Conservation (phyloP, 23 tunicate species). For the Corella eumyota region DNA sequence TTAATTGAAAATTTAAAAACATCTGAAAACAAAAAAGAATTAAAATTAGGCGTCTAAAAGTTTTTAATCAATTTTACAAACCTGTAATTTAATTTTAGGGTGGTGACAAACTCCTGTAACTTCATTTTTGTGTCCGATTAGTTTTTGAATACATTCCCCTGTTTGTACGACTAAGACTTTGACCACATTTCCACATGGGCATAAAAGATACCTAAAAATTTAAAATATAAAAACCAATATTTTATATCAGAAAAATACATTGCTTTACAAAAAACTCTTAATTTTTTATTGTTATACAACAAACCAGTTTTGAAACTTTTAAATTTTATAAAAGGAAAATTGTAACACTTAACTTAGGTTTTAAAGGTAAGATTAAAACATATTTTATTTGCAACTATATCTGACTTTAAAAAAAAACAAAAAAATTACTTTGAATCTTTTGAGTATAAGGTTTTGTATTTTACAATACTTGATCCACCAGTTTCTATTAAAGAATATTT, state of each 20-base stretch:
- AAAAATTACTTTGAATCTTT: slow-evolving; percentile 39
- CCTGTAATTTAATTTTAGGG: slow-evolving; percentile 64
- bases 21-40: background rate
- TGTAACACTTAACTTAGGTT: too few species aligned
- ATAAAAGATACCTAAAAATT: slow-evolving; percentile 58
- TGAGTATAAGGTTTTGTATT: slow-evolving; percentile 29
- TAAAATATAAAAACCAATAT: background rate
- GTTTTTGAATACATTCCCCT: slow-evolving; percentile 53
- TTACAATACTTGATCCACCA: slow-evolving; percentile 53
- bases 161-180: slow-evolving; percentile 66
- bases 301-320: too few species aligned
- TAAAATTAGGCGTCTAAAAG: background rate
- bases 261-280: too few species aligned
- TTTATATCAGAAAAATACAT: background rate
- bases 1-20: background rate
- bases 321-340: too few species aligned
- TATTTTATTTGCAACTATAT: too few species aligned
- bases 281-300: too few species aligned
- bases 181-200: slow-evolving; percentile 62
- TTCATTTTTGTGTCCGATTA: slow-evolving; percentile 27
- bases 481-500: slow-evolving; percentile 1
- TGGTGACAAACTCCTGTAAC: slow-evolving; percentile 63
- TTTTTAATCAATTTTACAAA: slow-evolving; percentile 4
- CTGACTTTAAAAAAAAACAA: background rate
- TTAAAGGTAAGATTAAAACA: too few species aligned